These are phyloP conservation scores for Timema podura DNA, from an alignment of 2,888 invertebrate species.

Conservation along the genomic window DNA sequence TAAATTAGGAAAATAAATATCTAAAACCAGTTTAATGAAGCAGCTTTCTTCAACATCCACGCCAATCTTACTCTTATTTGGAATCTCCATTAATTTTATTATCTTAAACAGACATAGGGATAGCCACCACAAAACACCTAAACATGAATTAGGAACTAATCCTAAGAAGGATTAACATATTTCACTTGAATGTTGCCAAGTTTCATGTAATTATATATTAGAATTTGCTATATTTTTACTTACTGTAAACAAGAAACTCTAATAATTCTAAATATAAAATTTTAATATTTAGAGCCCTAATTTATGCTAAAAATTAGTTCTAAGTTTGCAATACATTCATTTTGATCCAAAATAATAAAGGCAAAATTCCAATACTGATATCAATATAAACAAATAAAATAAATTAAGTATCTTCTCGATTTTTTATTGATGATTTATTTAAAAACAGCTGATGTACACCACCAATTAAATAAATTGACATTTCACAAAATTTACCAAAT, in stretches of 20 bases:
- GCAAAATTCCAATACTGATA: constrained; percentile 14
- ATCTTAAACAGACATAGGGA: not conserved
- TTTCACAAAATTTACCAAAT: too few species aligned
- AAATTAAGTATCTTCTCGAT: not conserved
- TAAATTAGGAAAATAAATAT: not conserved
- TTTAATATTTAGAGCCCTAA: constrained; percentile 11
- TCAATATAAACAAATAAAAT: not conserved
- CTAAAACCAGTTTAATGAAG: not conserved
- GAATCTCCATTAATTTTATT: not conserved
- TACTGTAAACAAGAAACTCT: too few species aligned
- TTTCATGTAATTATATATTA: too few species aligned
- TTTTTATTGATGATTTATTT: too few species aligned
- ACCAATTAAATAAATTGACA: too few species aligned
- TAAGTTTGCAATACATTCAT: too few species aligned
- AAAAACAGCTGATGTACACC: too few species aligned
- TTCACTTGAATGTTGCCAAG: not conserved
- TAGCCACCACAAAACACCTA: not conserved
- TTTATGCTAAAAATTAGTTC: not conserved
- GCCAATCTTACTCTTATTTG: too few species aligned
- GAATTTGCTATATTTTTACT: too few species aligned
- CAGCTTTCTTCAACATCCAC: too few species aligned
- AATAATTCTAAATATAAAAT: too few species aligned
- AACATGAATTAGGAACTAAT: not conserved
- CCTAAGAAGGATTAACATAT: not conserved
- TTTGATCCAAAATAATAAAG: too few species aligned